These are phyloP conservation scores for Cryptoprocta ferox DNA, from an alignment of 2,797 vertebrate genomes.

Conservation along the genomic window DNA sequence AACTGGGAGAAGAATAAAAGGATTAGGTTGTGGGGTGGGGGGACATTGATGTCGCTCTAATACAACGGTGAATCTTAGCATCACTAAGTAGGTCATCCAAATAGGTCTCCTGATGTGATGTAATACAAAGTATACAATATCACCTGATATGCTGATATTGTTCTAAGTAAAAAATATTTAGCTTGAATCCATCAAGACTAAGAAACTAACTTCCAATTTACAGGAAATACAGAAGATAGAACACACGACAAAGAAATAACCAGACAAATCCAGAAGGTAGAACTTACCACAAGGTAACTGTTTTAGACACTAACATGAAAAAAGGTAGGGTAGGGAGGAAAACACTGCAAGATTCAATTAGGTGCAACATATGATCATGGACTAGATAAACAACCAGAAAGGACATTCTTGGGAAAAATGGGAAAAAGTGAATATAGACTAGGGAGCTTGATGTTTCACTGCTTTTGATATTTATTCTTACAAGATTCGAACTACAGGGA, in stretches of 20 bases:
- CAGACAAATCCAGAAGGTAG: background rate
- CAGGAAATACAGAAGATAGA: background rate
- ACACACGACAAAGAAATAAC: background rate
- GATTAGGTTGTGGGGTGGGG: background rate
- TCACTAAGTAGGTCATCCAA: background rate
- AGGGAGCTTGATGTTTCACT: background rate
- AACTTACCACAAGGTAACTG: no score
- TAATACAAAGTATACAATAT: background rate
- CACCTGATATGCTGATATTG: background rate
- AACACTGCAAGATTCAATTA: background rate
- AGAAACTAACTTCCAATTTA: background rate
- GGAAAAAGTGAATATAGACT: background rate
- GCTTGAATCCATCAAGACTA: background rate
- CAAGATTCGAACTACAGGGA: background rate
- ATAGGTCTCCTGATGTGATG: background rate
- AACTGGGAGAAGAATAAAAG: background rate
- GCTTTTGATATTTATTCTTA: background rate
- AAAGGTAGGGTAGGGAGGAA: background rate
- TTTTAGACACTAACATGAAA: background rate
- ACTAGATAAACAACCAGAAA: background rate
- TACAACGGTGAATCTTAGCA: background rate
- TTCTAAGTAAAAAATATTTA: background rate
- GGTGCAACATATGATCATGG: background rate
- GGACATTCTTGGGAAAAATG: background rate
- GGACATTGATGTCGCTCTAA: background rate